Conservation (phyloP, 2,797 vertebrate species). For the Diplodus puntazzo region DNA sequence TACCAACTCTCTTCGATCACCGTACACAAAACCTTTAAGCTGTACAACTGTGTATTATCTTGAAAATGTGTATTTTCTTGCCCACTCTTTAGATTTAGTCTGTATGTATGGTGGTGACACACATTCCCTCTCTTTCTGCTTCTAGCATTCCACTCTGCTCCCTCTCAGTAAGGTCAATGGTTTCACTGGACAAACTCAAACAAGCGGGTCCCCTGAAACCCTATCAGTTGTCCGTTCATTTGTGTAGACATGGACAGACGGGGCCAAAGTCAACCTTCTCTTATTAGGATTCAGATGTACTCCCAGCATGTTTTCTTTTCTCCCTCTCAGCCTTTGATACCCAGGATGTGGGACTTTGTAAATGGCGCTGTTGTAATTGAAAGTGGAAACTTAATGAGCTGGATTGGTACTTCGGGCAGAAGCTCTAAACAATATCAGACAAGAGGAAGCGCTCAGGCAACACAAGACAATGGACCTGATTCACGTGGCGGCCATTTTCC, state of each 20-base stretch:
- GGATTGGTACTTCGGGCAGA: slow-evolving; percentile 33
- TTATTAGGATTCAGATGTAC: slow-evolving; percentile 67
- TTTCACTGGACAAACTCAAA: slow-evolving; percentile 66
- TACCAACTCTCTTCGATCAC: slow-evolving; percentile 39
- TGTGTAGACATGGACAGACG: slow-evolving; percentile 45
- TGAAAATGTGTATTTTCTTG: neutral
- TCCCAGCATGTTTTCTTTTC: slow-evolving; percentile 51
- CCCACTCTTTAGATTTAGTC: slow-evolving; percentile 5
- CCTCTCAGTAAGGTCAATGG: slow-evolving; percentile 60
- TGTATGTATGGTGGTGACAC: slow-evolving; percentile 23
- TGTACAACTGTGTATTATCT: neutral
- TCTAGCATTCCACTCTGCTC: slow-evolving; percentile 29
- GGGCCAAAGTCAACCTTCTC: slow-evolving; percentile 67
- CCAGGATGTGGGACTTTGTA: slow-evolving; percentile 53
- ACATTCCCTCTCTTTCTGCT: slow-evolving; percentile 19
- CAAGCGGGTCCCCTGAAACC: slow-evolving; percentile 49
- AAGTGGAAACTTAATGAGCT: slow-evolving; percentile 59
- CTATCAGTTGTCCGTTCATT: slow-evolving; percentile 56
- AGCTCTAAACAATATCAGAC: slow-evolving; percentile 59
- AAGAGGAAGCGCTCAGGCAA: slow-evolving; percentile 29
- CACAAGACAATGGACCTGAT: slow-evolving; percentile 9
- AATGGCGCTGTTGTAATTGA: slow-evolving; percentile 53
- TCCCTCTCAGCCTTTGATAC: slow-evolving; percentile 43
- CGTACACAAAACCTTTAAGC: neutral
- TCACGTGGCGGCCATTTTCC: no score